Evolutionary conservation across 2,113 vertebrate species (phyloP).

Genomic region (Hyperopisus bebe): DNA sequence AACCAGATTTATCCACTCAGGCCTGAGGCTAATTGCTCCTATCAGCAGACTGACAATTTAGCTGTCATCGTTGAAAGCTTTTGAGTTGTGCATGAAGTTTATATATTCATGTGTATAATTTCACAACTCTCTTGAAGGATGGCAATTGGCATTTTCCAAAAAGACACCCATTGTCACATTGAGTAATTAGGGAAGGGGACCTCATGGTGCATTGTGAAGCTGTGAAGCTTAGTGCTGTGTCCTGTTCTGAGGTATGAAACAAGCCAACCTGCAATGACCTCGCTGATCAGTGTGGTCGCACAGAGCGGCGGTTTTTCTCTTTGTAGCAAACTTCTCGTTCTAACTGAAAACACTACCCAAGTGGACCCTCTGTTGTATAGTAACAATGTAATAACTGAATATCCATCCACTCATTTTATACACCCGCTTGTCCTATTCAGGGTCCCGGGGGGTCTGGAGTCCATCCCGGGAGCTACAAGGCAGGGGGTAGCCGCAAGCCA

Average conservation of each 20-base stretch:
- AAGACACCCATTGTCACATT: not conserved
- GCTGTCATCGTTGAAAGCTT: not conserved
- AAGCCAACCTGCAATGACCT: not conserved
- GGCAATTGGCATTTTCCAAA: not conserved
- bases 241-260: not conserved
- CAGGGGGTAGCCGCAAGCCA: not conserved
- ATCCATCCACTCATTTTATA: not conserved
- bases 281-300: not conserved
- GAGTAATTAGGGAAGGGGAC: not conserved
- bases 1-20: not conserved
- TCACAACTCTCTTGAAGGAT: not conserved
- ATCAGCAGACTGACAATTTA: conserved; percentile 2
- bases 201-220: not conserved
- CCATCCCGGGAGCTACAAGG: not conserved
- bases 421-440: not conserved
- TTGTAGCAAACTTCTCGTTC: not conserved
- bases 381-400: not conserved
- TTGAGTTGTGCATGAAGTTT: not conserved
- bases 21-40: not conserved
- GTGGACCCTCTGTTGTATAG: not conserved
- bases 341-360: not conserved
- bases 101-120: not conserved
- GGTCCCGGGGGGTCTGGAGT: not conserved
- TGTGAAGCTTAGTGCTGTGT: too few relatives aligned
- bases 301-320: not conserved